Base-by-base conservation (phyloP, 1,140 invertebrate genomes). In the Drosophila burlai region DNA sequence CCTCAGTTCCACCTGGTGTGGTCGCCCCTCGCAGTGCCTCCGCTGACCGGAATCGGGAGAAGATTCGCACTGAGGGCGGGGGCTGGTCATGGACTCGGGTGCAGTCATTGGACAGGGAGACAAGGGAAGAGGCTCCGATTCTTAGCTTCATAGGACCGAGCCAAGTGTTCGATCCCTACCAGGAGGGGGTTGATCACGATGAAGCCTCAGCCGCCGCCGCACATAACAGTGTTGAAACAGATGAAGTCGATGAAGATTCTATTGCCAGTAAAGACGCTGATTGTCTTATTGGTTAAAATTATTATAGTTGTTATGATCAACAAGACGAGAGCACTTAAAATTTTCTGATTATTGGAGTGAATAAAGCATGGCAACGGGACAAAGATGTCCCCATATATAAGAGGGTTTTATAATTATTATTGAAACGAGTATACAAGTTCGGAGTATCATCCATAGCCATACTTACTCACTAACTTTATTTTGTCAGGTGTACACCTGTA, bases 101-200 rank as follows among this genome's bases (percentile, higher is more conserved):
- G 9, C 36, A 57, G 21, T 57, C 54, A 4, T 2, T 40, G 21
- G 54, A 55, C 54, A 38, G 54, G 9, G 36, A 24, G 15, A 1
- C 2, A 0, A 6, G 1, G 15, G 34, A 16, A 2, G 52, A 24
- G 8, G 4, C 18, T 13, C 11, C 18, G 1, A 38, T 10, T 16
- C 18, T 75, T 29, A 92, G 94, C 38, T 81, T 95, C n/a, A 50
- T 95, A 18, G 92, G 95, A 55, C 93, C 93, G 52, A 92, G 95
- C 94, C 3, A 95, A 94, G 68, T 92, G 95, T 1, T 94, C 94
- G 83, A 95, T 95, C 21, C 94, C 95, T 24, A 77, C 95, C n/a
- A 61, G 76, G 1, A 92, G 94, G 89, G 94, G 94, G 2, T 74
- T 91, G 2, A 61, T 92, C 9, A 81, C 66, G 9, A 49, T 91